Evolutionary conservation across 2,797 vertebrate species (phyloP), one percentile per base, ranked within the genome.

Genomic region (Sebastes flavidus): DNA sequence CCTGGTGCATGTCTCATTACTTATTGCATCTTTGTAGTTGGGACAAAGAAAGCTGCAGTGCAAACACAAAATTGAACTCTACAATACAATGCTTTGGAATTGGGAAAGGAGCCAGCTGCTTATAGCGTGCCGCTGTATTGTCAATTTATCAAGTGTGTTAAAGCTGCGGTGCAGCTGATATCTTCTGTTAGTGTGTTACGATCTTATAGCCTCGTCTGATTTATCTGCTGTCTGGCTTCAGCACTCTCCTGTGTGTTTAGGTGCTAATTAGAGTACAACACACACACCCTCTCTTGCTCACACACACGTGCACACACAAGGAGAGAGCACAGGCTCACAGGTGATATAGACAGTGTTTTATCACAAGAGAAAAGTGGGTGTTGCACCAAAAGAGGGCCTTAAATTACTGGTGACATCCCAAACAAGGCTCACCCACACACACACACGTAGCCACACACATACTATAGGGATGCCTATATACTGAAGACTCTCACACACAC

Each of bases 231-330:
- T 93, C 93, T 92, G 82, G 62, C 74, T 87, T 84, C 87, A 91
- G 91, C 90, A 83, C 86, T 94, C 93, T 93, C 92, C 85, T 88
- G 92, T 95, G 94, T 94, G 93, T 94, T 95, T 89, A 93, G 91
- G 89, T 92, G 92, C 94, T 95, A 95, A 95, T 95, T 95, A 95
- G 92, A 88, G 81, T 81, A 90, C 86, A 88, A 82, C 85, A 81
- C 78, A 76, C 67, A 78, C 86, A 80, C 75, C 34, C 65, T 34
- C 75, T 54, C 70, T 46, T 61, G 55, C 49, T 49, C 81, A 68
- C 36, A 72, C 86, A 74, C 66, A 66, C 69, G 58, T 29, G 55
- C 71, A 76, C 60, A 68, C 65, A 70, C 67, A 65, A 3, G 20
- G 13, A 72, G 20, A 69, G 55, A 77, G 79, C 69, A 76, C 77